phyloP scores from a whole-genome alignment of 1,140 invertebrate genomes.

The Trichonephila clavata region DNA sequence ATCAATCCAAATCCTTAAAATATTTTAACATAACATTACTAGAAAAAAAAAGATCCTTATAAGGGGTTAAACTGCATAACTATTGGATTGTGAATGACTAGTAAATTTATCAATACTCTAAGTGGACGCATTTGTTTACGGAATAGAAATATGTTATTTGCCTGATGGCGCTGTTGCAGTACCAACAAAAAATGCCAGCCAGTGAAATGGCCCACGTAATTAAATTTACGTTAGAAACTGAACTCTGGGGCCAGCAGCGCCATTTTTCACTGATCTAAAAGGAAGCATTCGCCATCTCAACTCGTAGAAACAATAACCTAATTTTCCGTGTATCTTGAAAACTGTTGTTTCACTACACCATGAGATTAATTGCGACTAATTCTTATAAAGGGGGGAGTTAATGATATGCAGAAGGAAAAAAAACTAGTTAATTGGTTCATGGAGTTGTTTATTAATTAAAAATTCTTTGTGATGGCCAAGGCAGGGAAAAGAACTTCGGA shows the following conservation, averaged over 20 bases:
- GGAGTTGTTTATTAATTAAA: conserved; percentile 53
- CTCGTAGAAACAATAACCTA: conserved; percentile 59
- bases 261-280: conserved; percentile 39
- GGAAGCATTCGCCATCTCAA: conserved; percentile 10
- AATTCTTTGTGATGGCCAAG: background rate
- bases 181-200: background rate
- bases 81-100: too few species aligned
- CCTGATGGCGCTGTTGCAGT: too few species aligned
- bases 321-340: conserved; percentile 29
- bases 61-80: too few species aligned
- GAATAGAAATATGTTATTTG: too few species aligned
- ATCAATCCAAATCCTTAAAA: too few species aligned
- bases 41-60: too few species aligned
- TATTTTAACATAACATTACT: too few species aligned
- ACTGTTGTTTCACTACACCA: conserved; percentile 46
- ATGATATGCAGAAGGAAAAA: conserved; percentile 43
- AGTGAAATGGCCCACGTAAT: conserved; percentile 20
- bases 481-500: background rate
- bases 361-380: conserved; percentile 53
- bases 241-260: conserved; percentile 36
- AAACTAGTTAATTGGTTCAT: background rate
- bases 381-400: conserved; percentile 42
- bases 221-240: conserved; percentile 61
- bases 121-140: too few species aligned
- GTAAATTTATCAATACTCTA: too few species aligned